These are phyloP conservation scores for Pinctada fucata DNA, from an alignment of 2,888 invertebrate species.

Conservation along the genomic window DNA sequence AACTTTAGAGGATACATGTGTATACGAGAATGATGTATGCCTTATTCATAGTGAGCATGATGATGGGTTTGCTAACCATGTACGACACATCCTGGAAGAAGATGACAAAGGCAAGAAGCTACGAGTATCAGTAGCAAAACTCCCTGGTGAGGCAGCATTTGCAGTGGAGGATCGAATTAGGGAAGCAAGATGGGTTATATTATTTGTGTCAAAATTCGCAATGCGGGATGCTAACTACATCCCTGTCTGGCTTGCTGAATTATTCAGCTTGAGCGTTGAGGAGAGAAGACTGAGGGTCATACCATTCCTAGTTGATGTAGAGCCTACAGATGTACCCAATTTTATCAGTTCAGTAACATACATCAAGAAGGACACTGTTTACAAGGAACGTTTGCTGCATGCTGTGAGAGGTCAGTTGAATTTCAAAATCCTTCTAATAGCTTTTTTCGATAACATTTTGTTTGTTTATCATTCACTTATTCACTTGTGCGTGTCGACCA, in stretches of 20 bases:
- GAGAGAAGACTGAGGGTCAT: conserved; percentile 19
- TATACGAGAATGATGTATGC: conserved; percentile 16
- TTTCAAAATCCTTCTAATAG: background rate
- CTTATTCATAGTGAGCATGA: conserved; percentile 18
- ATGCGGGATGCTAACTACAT: conserved; percentile 12
- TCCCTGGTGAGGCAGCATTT: background rate
- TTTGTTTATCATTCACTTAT: background rate
- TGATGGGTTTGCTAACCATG: background rate
- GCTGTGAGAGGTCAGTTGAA: conserved; percentile 22
- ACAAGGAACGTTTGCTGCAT: conserved; percentile 10
- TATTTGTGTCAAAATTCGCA: conserved; percentile 24
- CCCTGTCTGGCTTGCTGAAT: conserved; percentile 27
- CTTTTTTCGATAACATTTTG: too few species aligned
- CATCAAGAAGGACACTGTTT: conserved; percentile 16
- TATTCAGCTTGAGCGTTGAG: conserved; percentile 17
- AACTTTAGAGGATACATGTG: too few species aligned
- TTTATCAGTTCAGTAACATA: conserved; percentile 35
- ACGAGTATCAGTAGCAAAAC: background rate
- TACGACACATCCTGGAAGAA: background rate
- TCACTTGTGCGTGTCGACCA: too few species aligned
- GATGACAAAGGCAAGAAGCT: background rate
- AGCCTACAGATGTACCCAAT: conserved; percentile 14
- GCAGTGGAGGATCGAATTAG: conserved; percentile 11
- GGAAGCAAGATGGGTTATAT: conserved; percentile 26
- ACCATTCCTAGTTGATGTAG: conserved; percentile 16